Base-by-base conservation (phyloP, 2,113 vertebrate genomes). In the Oncorhynchus tshawytscha region DNA sequence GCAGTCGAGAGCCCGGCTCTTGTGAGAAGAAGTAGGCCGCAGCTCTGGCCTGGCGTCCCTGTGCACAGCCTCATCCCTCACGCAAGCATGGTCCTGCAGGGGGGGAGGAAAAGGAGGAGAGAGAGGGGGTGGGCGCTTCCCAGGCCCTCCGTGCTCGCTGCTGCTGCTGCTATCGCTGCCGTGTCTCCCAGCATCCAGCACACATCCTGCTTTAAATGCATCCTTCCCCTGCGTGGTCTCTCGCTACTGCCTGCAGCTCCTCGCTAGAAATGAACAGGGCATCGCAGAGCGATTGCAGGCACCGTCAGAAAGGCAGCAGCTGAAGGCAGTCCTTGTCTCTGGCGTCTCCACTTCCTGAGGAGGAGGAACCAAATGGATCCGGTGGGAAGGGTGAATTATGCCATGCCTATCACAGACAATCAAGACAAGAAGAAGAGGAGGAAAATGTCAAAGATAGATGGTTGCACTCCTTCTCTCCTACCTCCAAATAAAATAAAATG, bases 31-130 rank as follows among this genome's bases (percentile, higher is more conserved):
- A 94, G 95, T 95, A 97, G 97, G 96, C 95, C 96, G 95, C 95
- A 95, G 95, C 93, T 98, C 95, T 96, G 97, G 96, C 96, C 96
- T 97, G 95, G 94, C 91, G 94, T 98, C 96, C 95, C 96, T 94
- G 95, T 97, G 95, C 95, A 95, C 96, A 94, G 95, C 96, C 95
- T 98, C 97, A 99, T 99, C 97, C 96, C 96, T 98, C 97, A 99
- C 96, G 95, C 97, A 96, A 96, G 96, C 97, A 97, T 98, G 96
- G 94, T 97, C 96, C 96, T 98, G 88, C 86, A 90, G 89, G 91
- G 88, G 88, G 90, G 88, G 88, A 93, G 96, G 95, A 96, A 96
- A 96, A 96, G 93, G 94, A 94, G 95, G 94, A 95, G 95, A 88
- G 88, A 86, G 88, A 84, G 89, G 89, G 88, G 90, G 90, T 87